Conservation (phyloP, 1,140 invertebrate genomes). For the Saccostrea cuccullata region DNA sequence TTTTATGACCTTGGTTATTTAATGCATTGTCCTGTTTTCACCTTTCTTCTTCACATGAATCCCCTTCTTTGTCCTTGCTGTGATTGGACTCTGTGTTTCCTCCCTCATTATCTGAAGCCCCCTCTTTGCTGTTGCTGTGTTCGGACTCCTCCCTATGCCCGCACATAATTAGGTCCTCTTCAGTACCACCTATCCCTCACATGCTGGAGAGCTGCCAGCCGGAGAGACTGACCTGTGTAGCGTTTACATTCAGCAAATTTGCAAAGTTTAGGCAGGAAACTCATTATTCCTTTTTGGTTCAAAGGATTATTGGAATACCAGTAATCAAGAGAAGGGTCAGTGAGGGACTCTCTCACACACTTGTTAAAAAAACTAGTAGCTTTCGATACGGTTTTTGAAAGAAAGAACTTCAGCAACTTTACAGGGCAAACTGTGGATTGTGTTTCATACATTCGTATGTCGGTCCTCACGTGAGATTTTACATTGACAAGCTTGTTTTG, state of each 20-base stretch:
- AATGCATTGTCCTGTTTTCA: too few species aligned
- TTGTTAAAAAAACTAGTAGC: neutral
- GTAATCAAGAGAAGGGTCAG: neutral
- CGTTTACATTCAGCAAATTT: conserved; percentile 9
- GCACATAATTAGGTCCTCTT: neutral
- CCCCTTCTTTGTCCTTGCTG: too few species aligned
- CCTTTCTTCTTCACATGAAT: neutral
- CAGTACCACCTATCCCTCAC: conserved; percentile 28
- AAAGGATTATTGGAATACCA: neutral
- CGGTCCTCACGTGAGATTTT: neutral
- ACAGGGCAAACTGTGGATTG: neutral
- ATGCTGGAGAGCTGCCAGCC: neutral
- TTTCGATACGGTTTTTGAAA: neutral
- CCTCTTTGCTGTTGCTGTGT: neutral
- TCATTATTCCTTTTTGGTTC: neutral
- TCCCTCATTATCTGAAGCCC: neutral
- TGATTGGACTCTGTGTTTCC: too few species aligned
- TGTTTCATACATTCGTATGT: conserved; percentile 35
- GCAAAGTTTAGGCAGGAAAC: conserved; percentile 12
- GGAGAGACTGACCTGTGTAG: conserved; percentile 23
- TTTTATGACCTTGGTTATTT: too few species aligned
- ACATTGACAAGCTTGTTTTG: too few species aligned
- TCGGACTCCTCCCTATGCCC: neutral
- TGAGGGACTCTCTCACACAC: neutral
- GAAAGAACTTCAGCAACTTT: neutral